Conservation (phyloP, 2,113 vertebrate species). For the Campylorhamphus procurvoides region DNA sequence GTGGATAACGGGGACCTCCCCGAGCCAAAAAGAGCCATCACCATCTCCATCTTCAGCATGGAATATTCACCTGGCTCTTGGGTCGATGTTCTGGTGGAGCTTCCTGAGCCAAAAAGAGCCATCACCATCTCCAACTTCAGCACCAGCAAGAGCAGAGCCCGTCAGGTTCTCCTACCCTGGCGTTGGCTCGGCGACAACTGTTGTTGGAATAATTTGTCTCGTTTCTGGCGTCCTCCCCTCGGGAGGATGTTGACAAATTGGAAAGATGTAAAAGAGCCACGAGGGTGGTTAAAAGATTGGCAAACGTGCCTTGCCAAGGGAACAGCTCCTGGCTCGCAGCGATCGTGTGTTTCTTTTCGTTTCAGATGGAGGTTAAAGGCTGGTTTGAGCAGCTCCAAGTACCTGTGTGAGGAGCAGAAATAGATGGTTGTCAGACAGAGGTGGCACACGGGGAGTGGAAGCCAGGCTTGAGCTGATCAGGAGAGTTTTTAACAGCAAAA, state of each 20-base stretch:
- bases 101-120: slow-evolving; percentile 30
- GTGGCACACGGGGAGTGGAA: background rate
- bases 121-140: background rate
- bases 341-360: background rate
- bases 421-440: background rate
- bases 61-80: fast-evolving
- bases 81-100: background rate
- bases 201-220: slow-evolving; percentile 38
- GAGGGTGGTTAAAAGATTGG: slow-evolving; percentile 43
- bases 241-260: slow-evolving; percentile 49
- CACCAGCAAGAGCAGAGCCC: slow-evolving; percentile 28
- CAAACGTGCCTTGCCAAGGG: background rate
- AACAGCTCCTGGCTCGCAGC: background rate
- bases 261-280: slow-evolving; percentile 29
- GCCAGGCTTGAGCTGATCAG: background rate
- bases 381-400: background rate
- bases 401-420: background rate
- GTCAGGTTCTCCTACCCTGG: slow-evolving; percentile 23
- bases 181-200: background rate
- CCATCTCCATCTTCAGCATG: background rate
- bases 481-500: background rate
- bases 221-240: slow-evolving; percentile 2
- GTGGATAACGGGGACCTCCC: background rate
- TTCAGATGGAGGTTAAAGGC: background rate
- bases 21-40: slow-evolving; percentile 20